phyloP scores from a whole-genome alignment of 2,797 vertebrate species.

The Myotis planiceps region DNA sequence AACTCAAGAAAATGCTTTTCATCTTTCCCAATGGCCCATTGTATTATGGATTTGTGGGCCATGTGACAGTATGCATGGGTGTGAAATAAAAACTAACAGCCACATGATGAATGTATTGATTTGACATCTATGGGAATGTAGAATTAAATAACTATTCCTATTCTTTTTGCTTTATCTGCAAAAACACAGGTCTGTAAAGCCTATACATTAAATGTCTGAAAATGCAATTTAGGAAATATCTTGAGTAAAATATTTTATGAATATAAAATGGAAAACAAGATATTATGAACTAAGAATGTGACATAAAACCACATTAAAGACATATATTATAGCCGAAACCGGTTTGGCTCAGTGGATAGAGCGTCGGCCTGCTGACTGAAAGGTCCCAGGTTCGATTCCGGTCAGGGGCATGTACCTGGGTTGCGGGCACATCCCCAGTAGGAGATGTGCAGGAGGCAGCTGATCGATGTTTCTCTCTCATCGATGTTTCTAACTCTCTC shows the following conservation, averaged over 20 bases:
- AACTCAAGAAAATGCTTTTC: not conserved
- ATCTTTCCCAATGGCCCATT: not conserved
- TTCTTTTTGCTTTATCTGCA: not conserved
- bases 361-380: too few relatives aligned
- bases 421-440: too few relatives aligned
- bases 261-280: constrained; percentile 6
- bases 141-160: not conserved
- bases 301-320: not conserved
- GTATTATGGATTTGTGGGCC: not conserved
- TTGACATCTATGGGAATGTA: not conserved
- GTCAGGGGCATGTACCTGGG: too few relatives aligned
- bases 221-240: not conserved
- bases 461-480: too few relatives aligned
- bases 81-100: not conserved
- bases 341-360: too few relatives aligned
- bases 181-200: not conserved
- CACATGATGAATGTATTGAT: not conserved
- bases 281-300: not conserved
- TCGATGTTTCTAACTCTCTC: too few relatives aligned
- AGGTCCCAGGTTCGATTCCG: too few relatives aligned
- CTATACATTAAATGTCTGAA: not conserved
- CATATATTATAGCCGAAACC: too few relatives aligned
- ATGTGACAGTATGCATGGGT: not conserved
- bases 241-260: constrained; percentile 17
- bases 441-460: too few relatives aligned